Evolutionary conservation across 2,113 vertebrate species (phyloP).

Genomic region (Tyrannus savana): DNA sequence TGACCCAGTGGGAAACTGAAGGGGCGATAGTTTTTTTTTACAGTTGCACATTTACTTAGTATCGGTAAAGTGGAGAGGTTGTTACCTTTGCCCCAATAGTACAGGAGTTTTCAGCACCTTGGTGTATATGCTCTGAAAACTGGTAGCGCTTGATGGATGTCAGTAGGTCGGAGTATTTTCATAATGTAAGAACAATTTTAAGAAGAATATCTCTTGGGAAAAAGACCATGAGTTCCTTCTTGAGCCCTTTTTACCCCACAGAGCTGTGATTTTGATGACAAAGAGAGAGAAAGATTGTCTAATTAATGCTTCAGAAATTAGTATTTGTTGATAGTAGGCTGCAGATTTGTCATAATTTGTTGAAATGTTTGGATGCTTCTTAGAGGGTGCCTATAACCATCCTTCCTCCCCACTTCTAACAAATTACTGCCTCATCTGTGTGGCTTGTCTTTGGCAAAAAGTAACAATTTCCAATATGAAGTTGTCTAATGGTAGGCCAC

Average conservation of each 20-base stretch:
- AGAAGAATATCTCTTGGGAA: not conserved
- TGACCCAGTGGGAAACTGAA: not conserved
- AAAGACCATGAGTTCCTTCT: not conserved
- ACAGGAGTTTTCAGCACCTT: not conserved
- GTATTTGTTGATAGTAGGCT: not conserved
- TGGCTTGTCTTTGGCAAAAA: not conserved
- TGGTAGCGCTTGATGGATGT: not conserved
- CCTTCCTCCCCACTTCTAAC: not conserved
- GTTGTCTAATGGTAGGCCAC: not conserved
- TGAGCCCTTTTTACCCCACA: not conserved
- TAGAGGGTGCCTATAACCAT: not conserved
- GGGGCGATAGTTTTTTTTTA: not conserved
- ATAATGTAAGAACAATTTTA: not conserved
- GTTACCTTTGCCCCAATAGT: not conserved
- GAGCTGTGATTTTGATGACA: not conserved
- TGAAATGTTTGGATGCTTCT: not conserved
- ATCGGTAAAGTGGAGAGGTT: not conserved
- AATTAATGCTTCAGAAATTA: not conserved
- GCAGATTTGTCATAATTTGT: not conserved
- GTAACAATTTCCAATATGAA: not conserved
- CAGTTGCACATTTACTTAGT: not conserved
- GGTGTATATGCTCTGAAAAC: not conserved
- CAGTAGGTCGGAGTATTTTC: not conserved
- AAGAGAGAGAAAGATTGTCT: not conserved
- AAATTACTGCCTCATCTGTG: not conserved